phyloP scores from a whole-genome alignment of 30 jellyfish, hydroid and myxozoan species.

The Clytia hemisphaerica region DNA sequence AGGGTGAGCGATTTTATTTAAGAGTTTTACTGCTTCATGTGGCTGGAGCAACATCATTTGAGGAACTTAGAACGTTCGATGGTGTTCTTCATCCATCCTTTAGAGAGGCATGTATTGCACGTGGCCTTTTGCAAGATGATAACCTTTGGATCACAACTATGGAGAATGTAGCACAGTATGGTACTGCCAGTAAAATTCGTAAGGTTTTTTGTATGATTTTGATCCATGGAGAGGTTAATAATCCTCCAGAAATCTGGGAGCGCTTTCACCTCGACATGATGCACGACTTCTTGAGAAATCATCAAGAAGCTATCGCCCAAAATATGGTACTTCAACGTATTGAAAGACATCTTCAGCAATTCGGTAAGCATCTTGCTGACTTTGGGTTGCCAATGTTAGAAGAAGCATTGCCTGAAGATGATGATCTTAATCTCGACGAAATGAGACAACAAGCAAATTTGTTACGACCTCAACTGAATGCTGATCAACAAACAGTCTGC shows the following conservation, averaged over 20 bases:
- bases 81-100: constrained; percentile 29
- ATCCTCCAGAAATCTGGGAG: not conserved
- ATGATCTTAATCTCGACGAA: too few relatives aligned
- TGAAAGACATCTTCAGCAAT: not conserved
- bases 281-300: not conserved
- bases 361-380: not conserved
- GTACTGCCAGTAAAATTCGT: not conserved
- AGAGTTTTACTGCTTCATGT: constrained; percentile 16
- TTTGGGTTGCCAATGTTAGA: not conserved
- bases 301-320: not conserved
- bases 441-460: too few relatives aligned
- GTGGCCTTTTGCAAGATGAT: not conserved
- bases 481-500: too few relatives aligned
- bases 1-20: constrained; percentile 15
- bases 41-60: constrained; percentile 49
- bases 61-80: constrained; percentile 35
- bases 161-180: not conserved
- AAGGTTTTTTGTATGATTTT: too few relatives aligned
- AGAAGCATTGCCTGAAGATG: too few relatives aligned
- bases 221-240: not conserved
- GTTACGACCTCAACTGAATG: too few relatives aligned
- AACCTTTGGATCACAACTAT: not conserved
- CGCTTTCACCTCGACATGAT: not conserved
- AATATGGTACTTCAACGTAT: not conserved
- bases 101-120: too few relatives aligned